These are phyloP conservation scores for Plecturocebus donacophilus DNA, from an alignment of 2,113 vertebrate genomes.

Conservation along the genomic window DNA sequence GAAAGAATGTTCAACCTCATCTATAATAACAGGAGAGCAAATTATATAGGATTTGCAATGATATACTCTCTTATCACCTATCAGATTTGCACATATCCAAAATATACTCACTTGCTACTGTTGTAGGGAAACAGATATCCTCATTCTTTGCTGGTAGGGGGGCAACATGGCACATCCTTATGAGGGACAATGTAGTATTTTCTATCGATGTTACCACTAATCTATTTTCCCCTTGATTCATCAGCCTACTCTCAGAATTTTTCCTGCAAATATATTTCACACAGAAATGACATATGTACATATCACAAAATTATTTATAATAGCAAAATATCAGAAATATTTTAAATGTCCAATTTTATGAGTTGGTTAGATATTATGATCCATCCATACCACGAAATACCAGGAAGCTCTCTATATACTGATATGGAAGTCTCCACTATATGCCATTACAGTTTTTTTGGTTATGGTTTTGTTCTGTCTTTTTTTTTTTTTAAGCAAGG, in stretches of 20 bases:
- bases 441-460: not conserved
- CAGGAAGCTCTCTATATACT: not conserved
- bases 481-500: not conserved
- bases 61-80: not conserved
- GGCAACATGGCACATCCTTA: not conserved
- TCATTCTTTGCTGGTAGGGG: not conserved
- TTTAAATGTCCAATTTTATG: not conserved
- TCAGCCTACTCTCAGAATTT: not conserved
- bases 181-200: not conserved
- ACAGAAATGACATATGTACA: not conserved
- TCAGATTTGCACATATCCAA: not conserved
- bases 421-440: not conserved
- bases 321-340: not conserved
- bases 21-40: conserved; percentile 9
- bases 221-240: not conserved
- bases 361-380: not conserved
- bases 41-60: not conserved
- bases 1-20: not conserved
- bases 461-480: not conserved
- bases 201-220: not conserved
- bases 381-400: not conserved
- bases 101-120: not conserved
- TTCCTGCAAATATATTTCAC: conserved; percentile 13
- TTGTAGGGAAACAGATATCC: not conserved
- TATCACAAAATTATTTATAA: not conserved